phyloP scores from a whole-genome alignment of 2,888 invertebrate species.

The Papilio elwesi region DNA sequence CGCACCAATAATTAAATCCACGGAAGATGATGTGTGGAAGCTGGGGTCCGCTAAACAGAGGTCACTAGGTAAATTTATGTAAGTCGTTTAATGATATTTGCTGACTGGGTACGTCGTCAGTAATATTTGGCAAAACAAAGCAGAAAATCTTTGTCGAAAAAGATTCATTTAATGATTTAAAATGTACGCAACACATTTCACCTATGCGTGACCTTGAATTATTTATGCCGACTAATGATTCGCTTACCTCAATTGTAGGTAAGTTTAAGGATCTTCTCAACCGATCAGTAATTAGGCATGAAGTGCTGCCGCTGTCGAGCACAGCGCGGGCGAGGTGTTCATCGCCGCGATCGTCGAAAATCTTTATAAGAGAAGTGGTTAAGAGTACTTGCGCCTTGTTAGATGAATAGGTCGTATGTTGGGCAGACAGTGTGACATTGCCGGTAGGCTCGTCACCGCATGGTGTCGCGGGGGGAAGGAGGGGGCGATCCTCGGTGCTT shows the following conservation, averaged over 20 bases:
- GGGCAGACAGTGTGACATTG: too few relatives aligned
- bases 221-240: constrained; percentile 22
- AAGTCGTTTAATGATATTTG: constrained; percentile 38
- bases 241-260: too few relatives aligned
- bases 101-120: constrained; percentile 34
- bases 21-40: constrained; percentile 43
- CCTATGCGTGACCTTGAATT: constrained; percentile 7
- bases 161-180: too few relatives aligned
- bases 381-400: constrained; percentile 1
- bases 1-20: constrained; percentile 48
- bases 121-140: too few relatives aligned
- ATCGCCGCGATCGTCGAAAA: neutral
- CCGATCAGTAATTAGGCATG: too few relatives aligned
- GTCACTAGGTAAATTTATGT: constrained; percentile 44
- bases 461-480: neutral
- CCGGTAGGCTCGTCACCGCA: too few relatives aligned
- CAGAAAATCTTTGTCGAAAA: too few relatives aligned
- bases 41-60: constrained; percentile 45
- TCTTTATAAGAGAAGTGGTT: constrained; percentile 6
- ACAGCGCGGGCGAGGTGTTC: constrained; percentile 17
- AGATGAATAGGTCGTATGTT: too few relatives aligned
- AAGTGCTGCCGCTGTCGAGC: constrained; percentile 30
- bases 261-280: neutral
- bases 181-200: too few relatives aligned
- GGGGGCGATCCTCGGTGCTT: neutral